Base-by-base conservation (phyloP, 2,888 invertebrate species). In the Omphaloscelis lunosa region DNA sequence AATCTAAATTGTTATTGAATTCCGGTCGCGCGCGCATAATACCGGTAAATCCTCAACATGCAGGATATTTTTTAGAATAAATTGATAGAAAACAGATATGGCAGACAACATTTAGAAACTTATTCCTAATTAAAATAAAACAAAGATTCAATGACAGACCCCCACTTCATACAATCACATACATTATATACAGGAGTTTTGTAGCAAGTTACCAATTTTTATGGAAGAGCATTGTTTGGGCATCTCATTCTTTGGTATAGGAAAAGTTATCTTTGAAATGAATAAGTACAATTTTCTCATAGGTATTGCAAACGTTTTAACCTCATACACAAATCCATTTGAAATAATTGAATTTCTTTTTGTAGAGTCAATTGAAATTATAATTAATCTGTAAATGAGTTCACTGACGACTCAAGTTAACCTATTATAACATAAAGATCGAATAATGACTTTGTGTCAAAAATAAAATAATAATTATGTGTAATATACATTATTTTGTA, bases 71-170 rank as follows among this genome's bases (percentile, higher is more conserved):
- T 61, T 71, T 53, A 65, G 83, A 79, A 86, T 82, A 90, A 89
- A 88, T 85, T 88, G 89, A 88, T 89, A 89, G 88, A 89, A 78
- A 86, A 85, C 81, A 85, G 73, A 82, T 78, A 82, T 84, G 83
- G 82, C 77, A 77, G 84, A 89, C 84, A 86, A 85, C 75, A 88
- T 85, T 80, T 79, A 78, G 76, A 83, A 87, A 85, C 89, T 87
- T 88, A 78, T 63, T 72, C 82, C 82, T 84, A 87, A 83, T 75
- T 80, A 81, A 80, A 80, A 61, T 80, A 84, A 79, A 76, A 80
- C 77, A 83, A 80, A 83, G 84, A 86, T 84, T 86, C 84, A 79
- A 76, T 73, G 73, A 73, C 76, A 80, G 84, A 75, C 80, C 86
- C 86, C 76, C 83, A 80, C 77, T 80, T 78, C 77, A 77, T 63